Base-by-base conservation (phyloP, 2,113 vertebrate species). In the Cynoglossus semilaevis region DNA sequence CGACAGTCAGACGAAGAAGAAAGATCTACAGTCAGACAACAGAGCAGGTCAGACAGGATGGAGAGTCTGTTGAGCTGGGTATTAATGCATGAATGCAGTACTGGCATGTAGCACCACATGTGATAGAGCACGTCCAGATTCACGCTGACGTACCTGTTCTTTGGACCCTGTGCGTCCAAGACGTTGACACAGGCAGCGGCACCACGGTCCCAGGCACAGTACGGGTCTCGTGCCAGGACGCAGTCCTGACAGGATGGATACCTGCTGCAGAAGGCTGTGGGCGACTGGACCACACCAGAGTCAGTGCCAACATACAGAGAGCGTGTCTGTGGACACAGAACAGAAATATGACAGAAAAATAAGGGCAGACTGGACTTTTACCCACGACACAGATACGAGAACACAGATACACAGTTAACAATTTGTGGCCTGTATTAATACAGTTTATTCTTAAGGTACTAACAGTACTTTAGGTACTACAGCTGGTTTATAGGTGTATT, bases 291-390 rank as follows among this genome's bases (percentile, higher is more conserved):
- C 22, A 98, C 94, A 0, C 93, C 93, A 0, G 91, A 90, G 90
- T 94, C 94, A 8, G 95, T 94, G 10, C 95, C 94, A 1, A 93
- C 95, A 1, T 96, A 98, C 61, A 99, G 80, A 16, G 90, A 94
- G 43, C 67, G 91, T 7, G 85, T 91, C 96, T 98, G 85, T 17
- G 54, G 49, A 70, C 9, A 10, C 1, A 81, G 15, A 17, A 37
- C 18, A 4, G 42, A 48, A 36, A 43, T 68, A 29, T 4, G 3
- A 29, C 22, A 2, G n/a, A 29, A 4, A 4, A 29, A 6, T 29
- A 29, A 29, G 6, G 22, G 22, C 2, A 29, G 22, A 29, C 2
- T 29, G 22, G 22, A 29, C 3, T 29, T 29, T 29, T 4, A 6
- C 6, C 22, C 22, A n/a, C 22, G 22, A 29, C 22, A 29, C 3